Base-by-base conservation (phyloP, 2,797 vertebrate species). In the Poecilia velifera region DNA sequence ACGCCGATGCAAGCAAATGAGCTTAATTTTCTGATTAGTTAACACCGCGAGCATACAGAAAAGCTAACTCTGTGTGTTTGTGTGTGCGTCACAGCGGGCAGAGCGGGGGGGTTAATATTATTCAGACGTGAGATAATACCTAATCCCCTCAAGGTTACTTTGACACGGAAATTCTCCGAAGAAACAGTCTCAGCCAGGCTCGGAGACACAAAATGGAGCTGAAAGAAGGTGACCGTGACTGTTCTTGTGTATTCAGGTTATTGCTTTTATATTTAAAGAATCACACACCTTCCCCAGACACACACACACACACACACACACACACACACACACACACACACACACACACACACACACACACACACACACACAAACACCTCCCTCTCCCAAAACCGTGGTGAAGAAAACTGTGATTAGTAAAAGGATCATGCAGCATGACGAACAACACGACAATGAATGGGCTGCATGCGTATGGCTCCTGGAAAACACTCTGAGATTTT, bases 101-200 rank as follows among this genome's bases (percentile, higher is more conserved):
- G 6, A 81, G 57, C 51, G 62, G 68, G 13, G 20, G 80, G 82
- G 81, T 51, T 81, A 77, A 82, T 74, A 87, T 89, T 85, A 90
- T 88, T 91, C 51, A 82, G 85, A 74, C 73, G 47, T 73, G 57
- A 80, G 77, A 86, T 75, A 77, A 85, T 57, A 79, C 80, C 81
- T 47, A 71, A 82, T 84, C 76, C 90, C 82, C 87, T 78, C 76
- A 92, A 92, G 90, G 89, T 93, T 86, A 88, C 86, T 71, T 75
- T 81, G 84, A 88, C 82, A 88, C 34, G 79, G 25, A 82, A 83
- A 85, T 74, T 78, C 87, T 81, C 55, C 84, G 73, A 80, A 86
- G 73, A 80, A 86, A 84, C 87, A 88, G 57, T 43, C 41, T 47
- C 49, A 31, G 74, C 9, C 7, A 77, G 22, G 73, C 70, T 74